Percentiles rank a stretch among this genome's conserved stretches.
Conservation (phyloP, 2,888 invertebrate genomes). For the Leptopterna dolabrata region DNA sequence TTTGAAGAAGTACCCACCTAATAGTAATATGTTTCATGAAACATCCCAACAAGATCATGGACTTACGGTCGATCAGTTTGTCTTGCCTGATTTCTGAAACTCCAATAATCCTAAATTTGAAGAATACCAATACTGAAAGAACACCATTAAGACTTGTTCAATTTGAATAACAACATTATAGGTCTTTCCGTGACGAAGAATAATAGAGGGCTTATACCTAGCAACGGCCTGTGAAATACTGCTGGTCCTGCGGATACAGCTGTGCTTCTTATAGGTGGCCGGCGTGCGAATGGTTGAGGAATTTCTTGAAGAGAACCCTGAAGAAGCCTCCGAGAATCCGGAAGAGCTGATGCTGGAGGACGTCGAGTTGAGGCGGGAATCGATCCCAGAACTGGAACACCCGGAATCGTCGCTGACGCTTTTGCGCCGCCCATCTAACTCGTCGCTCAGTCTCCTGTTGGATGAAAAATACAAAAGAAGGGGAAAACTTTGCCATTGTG, state of each 20-base stretch:
- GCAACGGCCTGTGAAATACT: constrained; percentile 56
- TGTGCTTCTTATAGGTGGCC: constrained; percentile 50
- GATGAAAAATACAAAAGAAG: not conserved
- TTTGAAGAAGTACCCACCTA: too few relatives aligned
- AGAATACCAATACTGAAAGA: too few relatives aligned
- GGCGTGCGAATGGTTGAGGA: not conserved
- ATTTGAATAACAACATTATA: too few relatives aligned
- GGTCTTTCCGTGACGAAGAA: not conserved
- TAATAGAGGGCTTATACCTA: constrained; percentile 10
- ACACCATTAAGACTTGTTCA: not conserved
- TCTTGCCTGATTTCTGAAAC: too few relatives aligned
- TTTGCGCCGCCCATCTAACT: constrained; percentile 6
- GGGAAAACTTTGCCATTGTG: too few relatives aligned
- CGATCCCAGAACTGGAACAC: not conserved
- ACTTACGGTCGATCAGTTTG: too few relatives aligned
- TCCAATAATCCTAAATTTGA: too few relatives aligned
- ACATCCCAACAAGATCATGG: too few relatives aligned
- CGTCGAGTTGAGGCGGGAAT: constrained; percentile 21
- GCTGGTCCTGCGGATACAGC: constrained; percentile 53
- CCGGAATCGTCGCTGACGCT: not conserved
- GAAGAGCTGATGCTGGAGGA: constrained; percentile 36
- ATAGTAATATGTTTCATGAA: too few relatives aligned
- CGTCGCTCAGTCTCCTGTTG: constrained; percentile 36
- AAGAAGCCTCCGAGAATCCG: not conserved
- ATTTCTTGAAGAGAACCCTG: not conserved